phyloP scores from a whole-genome alignment of 2,113 vertebrate species.

The Dunckerocampus dactyliophorus region DNA sequence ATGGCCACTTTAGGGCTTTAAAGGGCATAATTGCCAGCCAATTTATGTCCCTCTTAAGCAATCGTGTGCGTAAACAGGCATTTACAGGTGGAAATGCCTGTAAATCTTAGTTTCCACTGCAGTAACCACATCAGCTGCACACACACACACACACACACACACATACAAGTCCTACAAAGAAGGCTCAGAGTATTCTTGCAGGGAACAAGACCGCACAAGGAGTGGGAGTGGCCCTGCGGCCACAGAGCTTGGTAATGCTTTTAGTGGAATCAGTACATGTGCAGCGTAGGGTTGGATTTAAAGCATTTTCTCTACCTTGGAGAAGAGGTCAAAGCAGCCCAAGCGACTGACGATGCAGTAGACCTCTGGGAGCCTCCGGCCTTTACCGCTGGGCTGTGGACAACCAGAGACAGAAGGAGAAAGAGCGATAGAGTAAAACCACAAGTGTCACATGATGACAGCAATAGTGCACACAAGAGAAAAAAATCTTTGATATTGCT shows the following conservation, averaged over 20 bases:
- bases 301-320: conserved; percentile 76
- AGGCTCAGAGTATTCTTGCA: conserved; percentile 9
- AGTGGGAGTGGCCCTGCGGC: conserved; percentile 45
- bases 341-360: conserved; percentile 97
- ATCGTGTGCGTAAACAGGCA: conserved; percentile 6
- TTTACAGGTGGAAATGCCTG: conserved; percentile 26
- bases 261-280: neutral
- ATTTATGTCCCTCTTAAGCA: conserved; percentile 5
- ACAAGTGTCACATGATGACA: conserved; percentile 8
- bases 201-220: conserved; percentile 19
- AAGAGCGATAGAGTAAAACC: conserved; percentile 32
- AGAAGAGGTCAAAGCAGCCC: conserved; percentile 96
- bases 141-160: conserved; percentile 22
- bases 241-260: conserved; percentile 63
- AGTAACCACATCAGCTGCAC: conserved; percentile 55
- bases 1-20: neutral
- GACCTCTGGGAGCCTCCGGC: conserved; percentile 91
- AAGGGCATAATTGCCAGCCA: conserved; percentile 5
- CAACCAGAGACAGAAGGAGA: conserved; percentile 10
- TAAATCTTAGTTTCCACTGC: conserved; percentile 41
- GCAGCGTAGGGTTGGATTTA: neutral
- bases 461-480: conserved; percentile 1
- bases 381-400: conserved; percentile 86
- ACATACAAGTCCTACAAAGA: conserved; percentile 33
- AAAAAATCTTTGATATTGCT: neutral